Evolutionary conservation across 2,113 vertebrate genomes (phyloP), one percentile per base, ranked within the genome.

Genomic region (Rhinoderma darwinii): DNA sequence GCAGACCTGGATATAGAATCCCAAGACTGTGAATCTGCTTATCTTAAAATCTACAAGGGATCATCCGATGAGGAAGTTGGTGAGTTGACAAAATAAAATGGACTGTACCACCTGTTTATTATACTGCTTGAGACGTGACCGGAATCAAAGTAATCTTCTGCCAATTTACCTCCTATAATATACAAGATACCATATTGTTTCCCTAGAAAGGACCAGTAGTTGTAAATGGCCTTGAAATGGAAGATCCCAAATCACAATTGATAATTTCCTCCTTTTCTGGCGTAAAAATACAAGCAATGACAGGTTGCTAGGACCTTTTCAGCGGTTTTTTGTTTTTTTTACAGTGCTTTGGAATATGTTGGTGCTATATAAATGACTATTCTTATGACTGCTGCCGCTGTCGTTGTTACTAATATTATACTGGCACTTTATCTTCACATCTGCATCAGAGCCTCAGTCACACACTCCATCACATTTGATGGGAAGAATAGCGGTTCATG

Each of bases 1-100:
- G 96, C 94, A 73, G 96, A 97, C 88, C 88, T 97, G 88, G 94
- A 96, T 89, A 94, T 97, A 0, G 95, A 96, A 88, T 93, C 93
- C 22, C 92, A 93, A 89, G 92, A 92, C 81, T 97, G 96, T 8
- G 89, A 94, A 85, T 93, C 94, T 32, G 93, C 94, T 89, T 95
- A 94, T 74, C 93, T 97, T 81, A 93, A 91, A 84, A 93, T 97
- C 88, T 86, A 91, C 63, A 96, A 89, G 35, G 89, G 93, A 56
- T 90, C 91, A 61, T 91, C 91, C 35, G 87, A 91, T 0, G 41
- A 88, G 12, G 90, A 88, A 76, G 90, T 93, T 0, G 94, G 94
- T 96, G 93, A 80, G 95, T 91, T 72, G 35, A 11, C 35, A 72
- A 9, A 37, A 32, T 35, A 30, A 27, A 27, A 63, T 63, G 11